Evolutionary conservation across 2,113 vertebrate species (phyloP), one percentile per base, ranked within the genome.

Genomic region (human): DNA sequence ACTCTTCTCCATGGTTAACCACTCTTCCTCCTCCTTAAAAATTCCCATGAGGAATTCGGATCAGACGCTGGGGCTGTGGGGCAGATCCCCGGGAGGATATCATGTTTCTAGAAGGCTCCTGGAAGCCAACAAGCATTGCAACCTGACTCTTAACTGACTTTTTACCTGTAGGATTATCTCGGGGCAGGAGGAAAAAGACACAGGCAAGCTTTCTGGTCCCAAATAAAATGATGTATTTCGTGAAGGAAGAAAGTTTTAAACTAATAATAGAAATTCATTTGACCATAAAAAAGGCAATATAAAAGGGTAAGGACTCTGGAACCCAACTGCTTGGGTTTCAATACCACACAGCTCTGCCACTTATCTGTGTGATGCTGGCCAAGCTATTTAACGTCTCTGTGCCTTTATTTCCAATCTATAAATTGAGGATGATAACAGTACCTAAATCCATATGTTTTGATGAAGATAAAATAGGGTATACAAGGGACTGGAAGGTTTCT

Each of bases 21-120:
- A 45, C 55, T 52, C 66, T 88, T 70, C 59, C 23, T 95, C 76
- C 59, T 93, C 81, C 76, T 76, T 50, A 43, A 93, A 92, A 72
- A 73, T 40, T 89, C 64, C 86, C 94, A 30, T 3, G 85, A 95
- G 88, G 90, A 85, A 92, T 95, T 92, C 57, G 16, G 64, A 87
- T 96, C 79, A 91, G 86, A 95, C 18, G 57, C 73, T 35, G n/a
- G 50, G 64, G 79, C 91, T 2, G 6, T 14, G 40, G 38, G 87
- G 40, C 64, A 48, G 45, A 43, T 78, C 50, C 87, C 76, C 30
- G 6, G 80, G 96, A 55, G 90, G 43, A 72, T 52, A 50, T 96
- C 64, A 0, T 43, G 50, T 97, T 98, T 97, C 97, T 43, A 93
- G 93, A 96, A 86, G 93, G 83, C 92, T 92, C 96, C 83, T 68